Evolutionary conservation across 2,888 invertebrate genomes (phyloP).

Genomic region (Thecophora atra): DNA sequence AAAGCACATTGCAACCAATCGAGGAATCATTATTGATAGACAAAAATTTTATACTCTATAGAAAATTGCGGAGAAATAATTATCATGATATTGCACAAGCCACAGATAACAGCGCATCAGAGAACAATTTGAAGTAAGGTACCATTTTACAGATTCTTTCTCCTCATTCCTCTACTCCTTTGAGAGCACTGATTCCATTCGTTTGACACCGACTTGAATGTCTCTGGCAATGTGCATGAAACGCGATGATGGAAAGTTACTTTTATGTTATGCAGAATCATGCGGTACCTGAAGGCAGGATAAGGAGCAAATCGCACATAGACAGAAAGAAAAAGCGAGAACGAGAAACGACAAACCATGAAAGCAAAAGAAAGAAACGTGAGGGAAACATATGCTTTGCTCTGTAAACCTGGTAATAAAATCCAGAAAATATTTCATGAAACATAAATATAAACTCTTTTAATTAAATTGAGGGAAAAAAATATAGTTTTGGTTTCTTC

Average conservation of each 20-base stretch:
- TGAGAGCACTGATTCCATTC: too few species aligned
- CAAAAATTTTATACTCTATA: too few species aligned
- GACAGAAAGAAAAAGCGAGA: conserved; percentile 11
- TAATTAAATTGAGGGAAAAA: too few species aligned
- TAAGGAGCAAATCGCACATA: too few species aligned
- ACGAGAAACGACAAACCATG: neutral
- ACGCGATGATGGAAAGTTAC: conserved; percentile 14
- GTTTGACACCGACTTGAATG: neutral
- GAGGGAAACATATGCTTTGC: neutral
- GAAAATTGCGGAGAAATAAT: neutral
- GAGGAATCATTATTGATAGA: too few species aligned
- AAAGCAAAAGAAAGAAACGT: neutral
- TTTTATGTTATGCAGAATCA: conserved; percentile 25
- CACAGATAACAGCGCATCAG: neutral
- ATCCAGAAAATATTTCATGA: neutral
- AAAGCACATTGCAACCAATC: neutral
- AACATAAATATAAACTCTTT: too few species aligned
- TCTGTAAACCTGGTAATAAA: neutral
- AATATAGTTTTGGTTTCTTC: too few species aligned
- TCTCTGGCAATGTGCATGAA: neutral
- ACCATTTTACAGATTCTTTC: too few species aligned
- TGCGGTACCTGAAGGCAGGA: conserved; percentile 5
- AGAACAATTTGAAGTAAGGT: neutral
- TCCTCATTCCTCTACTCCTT: too few species aligned
- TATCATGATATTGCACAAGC: neutral